phyloP scores from a whole-genome alignment of 2,113 vertebrate genomes.

The Chloebia gouldiae region DNA sequence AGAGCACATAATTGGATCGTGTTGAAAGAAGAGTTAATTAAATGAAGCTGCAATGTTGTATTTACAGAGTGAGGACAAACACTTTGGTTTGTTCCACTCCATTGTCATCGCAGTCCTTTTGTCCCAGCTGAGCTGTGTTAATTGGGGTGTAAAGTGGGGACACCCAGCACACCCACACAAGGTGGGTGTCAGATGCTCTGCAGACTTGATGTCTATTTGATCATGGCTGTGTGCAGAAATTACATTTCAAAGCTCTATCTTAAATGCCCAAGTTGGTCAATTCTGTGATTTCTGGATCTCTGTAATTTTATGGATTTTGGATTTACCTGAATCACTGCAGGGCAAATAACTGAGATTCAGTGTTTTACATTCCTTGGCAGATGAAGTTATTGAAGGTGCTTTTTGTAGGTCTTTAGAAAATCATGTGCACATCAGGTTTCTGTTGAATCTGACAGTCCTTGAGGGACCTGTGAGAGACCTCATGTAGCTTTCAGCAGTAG shows the following conservation, averaged over 20 bases:
- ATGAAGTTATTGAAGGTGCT: background rate
- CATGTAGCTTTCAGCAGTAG: background rate
- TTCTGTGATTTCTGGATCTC: background rate
- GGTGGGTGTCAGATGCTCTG: background rate
- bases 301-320: background rate
- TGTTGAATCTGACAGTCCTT: background rate
- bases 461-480: background rate
- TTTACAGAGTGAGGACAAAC: background rate
- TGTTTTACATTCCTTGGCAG: background rate
- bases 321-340: background rate
- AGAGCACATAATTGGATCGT: background rate
- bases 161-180: background rate
- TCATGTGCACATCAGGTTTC: background rate
- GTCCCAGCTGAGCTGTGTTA: background rate
- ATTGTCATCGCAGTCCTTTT: background rate
- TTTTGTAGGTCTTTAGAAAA: background rate
- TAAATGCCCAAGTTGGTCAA: background rate
- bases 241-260: background rate
- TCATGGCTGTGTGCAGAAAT: background rate
- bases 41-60: background rate
- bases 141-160: background rate
- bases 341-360: background rate
- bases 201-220: background rate
- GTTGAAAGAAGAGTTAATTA: background rate
- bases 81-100: background rate